Evolutionary conservation across 2,888 invertebrate species (phyloP), one percentile per base, ranked within the genome.

Genomic region (Anthophora plumipes): DNA sequence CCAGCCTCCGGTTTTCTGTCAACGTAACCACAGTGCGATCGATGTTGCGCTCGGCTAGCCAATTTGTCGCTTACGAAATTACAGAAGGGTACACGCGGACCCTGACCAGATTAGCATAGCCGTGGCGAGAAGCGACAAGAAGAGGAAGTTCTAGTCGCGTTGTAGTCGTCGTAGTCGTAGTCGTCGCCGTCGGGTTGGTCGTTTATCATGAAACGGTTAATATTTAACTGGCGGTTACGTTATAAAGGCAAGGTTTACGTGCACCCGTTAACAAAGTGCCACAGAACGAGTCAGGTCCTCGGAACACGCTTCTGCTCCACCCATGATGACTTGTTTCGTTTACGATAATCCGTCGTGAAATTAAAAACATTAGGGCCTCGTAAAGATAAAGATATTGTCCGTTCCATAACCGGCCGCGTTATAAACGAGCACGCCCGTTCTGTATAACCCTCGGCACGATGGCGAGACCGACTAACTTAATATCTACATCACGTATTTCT

Each of bases 331-430:
- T 73, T 69, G 80, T 80, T 85, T 81, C 87, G 85, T 89, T 89
- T 86, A 89, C 88, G 90, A 89, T 91, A 91, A 91, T 90, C 89
- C 86, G 76, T 87, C 84, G 87, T 86, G 89, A 89, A 90, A 91
- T 91, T 89, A 90, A 91, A 89, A 91, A 91, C 89, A 89, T 91
- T 89, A 91, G 85, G 82, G 88, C 82, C 87, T 90, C 91, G 87
- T 90, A 92, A 91, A 91, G 89, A 90, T 90, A 87, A 90, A 89
- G 86, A 89, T 89, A 91, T 91, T 88, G 82, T 86, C 67, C 80
- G 74, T 64, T 68, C 54, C 60, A 69, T 77, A 73, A 82, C 78
- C 64, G 63, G 67, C 72, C 50, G 67, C 64, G 72, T 82, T 84
- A 85, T 83, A 73, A 83, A 85, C 75, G 79, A 85, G 75, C 81